These are phyloP conservation scores for Bradypodion pumilum DNA, from an alignment of 2,797 vertebrate species.

Conservation along the genomic window DNA sequence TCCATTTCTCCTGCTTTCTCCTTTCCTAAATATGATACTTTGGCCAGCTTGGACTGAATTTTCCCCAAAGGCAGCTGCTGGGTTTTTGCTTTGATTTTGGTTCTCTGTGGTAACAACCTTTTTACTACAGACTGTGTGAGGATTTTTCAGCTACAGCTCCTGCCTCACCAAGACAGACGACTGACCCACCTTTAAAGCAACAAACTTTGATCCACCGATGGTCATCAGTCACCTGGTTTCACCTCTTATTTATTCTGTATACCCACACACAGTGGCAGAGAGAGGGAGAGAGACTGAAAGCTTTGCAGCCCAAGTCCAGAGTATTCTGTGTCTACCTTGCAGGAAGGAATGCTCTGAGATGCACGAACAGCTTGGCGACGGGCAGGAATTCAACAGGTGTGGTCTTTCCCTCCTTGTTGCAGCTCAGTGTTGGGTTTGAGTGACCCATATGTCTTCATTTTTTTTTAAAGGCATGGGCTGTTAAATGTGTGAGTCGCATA, in stretches of 20 bases:
- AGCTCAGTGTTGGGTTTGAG: too few species aligned
- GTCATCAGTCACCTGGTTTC: slow-evolving; percentile 59
- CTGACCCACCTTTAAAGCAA: slow-evolving; percentile 25
- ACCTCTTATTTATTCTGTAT: slow-evolving; percentile 65
- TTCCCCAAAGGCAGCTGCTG: slow-evolving; percentile 2
- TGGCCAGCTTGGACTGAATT: not conserved
- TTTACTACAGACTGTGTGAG: too few species aligned
- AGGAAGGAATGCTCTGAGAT: not conserved
- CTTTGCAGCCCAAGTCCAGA: slow-evolving; percentile 5
- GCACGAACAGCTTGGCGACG: not conserved
- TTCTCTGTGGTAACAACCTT: not conserved
- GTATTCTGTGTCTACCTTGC: not conserved
- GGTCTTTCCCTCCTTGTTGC: not conserved
- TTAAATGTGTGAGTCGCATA: not conserved
- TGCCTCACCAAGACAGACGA: not conserved
- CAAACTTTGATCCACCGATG: slow-evolving; percentile 36
- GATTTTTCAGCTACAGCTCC: not conserved
- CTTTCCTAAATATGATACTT: not conserved
- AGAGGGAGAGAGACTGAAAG: too few species aligned
- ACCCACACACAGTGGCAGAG: too few species aligned
- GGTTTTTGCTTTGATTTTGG: not conserved
- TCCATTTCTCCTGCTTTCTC: not conserved
- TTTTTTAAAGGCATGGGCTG: not conserved
- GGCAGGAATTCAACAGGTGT: not conserved
- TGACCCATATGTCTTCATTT: not conserved